Evolutionary conservation across 2,113 vertebrate genomes (phyloP), one percentile per base, ranked within the genome.

Genomic region (Condylura cristata): DNA sequence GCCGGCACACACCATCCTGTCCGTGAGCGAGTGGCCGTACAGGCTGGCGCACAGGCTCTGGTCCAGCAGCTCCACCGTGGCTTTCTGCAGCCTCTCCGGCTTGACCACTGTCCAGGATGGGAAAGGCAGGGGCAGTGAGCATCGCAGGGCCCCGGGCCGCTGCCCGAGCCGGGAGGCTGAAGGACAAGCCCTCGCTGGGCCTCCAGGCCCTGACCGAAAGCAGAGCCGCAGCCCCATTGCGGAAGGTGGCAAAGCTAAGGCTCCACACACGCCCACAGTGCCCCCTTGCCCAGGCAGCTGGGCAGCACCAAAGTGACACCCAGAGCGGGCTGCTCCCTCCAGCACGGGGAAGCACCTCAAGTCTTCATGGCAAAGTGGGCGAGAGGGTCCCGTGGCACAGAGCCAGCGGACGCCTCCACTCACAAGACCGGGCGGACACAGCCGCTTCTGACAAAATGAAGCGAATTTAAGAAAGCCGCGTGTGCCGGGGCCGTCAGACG

Each of bases 1-100:
- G 53, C 99, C 99, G 0, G 99, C 99, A 30, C 99, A 99, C 97
- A 99, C 66, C 99, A 99, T 99, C 97, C 98, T 98, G 72, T 98
- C 97, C 0, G 99, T 99, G 91, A 99, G 97, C 0, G 95, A 96
- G 0, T 98, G 98, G 96, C 98, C 98, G 58, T 99, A 99, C 78
- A 99, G 98, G 13, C 98, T 96, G 12, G 98, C 97, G 79, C 99
- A 99, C 39, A 99, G 93, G 0, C 95, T 97, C 84, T 99, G 99
- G 92, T 99, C 99, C 60, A 99, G 98, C 78, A 99, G 97, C 97
- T 99, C 99, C 96, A 99, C 99, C 0, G 99, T 98, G 0, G 99
- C 99, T 94, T 99, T 99, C 98, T 99, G 99, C 41, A 99, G 98
- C 56, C 89, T 95, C 72, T 98, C 98, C 0, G 98, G 98, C 92